Conservation (phyloP, 2,797 vertebrate genomes). For the Acrossocheilus fasciatus region DNA sequence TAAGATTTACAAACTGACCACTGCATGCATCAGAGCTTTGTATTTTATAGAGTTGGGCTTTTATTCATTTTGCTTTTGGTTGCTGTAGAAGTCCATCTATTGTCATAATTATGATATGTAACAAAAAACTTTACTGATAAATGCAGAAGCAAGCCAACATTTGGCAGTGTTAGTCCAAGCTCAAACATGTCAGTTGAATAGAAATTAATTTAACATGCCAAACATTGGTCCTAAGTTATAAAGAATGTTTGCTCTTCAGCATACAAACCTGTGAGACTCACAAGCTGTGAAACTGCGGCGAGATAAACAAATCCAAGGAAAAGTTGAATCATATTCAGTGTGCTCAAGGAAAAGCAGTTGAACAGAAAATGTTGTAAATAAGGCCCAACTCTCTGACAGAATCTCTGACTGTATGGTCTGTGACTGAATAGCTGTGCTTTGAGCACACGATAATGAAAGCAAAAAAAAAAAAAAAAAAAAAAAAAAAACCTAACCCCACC, state of each 20-base stretch:
- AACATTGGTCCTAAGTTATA: too few species aligned
- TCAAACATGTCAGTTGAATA: background rate
- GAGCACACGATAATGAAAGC: background rate
- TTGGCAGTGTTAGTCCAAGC: background rate
- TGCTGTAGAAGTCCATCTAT: background rate
- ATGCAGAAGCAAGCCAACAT: background rate
- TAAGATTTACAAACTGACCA: background rate
- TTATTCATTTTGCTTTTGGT: background rate
- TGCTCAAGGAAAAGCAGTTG: background rate
- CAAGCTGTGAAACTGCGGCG: background rate
- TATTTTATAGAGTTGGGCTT: background rate
- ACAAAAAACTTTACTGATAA: background rate
- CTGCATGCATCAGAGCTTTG: background rate
- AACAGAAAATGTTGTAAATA: background rate
- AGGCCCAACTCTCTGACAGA: fast-evolving
- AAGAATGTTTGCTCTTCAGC: background rate
- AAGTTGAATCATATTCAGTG: background rate
- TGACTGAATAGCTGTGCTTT: background rate
- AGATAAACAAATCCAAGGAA: conserved; percentile 3
- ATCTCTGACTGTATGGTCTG: background rate
- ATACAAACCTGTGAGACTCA: conserved; percentile 16
- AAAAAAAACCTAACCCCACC: background rate
- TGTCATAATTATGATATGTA: background rate
- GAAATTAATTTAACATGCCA: background rate
- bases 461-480: background rate